phyloP scores from a whole-genome alignment of 2,113 vertebrate species.

The Notarius quadriscutis region DNA sequence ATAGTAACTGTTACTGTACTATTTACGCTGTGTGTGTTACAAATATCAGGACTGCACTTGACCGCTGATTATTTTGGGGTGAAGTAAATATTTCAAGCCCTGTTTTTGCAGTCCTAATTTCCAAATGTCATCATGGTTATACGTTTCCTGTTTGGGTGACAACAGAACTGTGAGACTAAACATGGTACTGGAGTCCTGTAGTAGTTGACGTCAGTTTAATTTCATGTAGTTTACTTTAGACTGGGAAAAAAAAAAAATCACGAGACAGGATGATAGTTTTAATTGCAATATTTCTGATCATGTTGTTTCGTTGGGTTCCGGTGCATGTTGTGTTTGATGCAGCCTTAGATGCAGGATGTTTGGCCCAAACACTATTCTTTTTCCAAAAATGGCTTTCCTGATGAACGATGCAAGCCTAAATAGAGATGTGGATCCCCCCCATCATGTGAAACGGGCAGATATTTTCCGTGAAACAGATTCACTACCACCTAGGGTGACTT shows the following conservation, averaged over 20 bases:
- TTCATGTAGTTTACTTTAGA: background rate
- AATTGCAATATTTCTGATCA: background rate
- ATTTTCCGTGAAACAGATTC: background rate
- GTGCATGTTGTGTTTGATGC: background rate
- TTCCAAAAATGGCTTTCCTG: background rate
- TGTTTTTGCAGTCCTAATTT: background rate
- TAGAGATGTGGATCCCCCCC: background rate
- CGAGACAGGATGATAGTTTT: background rate
- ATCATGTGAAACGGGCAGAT: background rate
- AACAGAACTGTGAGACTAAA: background rate
- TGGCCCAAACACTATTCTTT: background rate
- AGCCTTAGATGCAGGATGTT: background rate
- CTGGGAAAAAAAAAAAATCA: background rate
- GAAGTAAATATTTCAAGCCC: background rate
- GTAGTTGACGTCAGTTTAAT: background rate
- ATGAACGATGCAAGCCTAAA: background rate
- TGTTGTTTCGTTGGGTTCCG: background rate
- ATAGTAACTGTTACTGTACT: background rate
- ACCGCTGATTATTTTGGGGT: background rate
- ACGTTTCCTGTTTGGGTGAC: background rate
- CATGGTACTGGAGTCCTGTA: background rate
- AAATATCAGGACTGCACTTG: background rate
- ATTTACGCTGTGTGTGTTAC: background rate
- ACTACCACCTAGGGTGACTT: background rate
- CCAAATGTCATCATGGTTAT: background rate